These are phyloP conservation scores for Phaethon lepturus DNA, from an alignment of 2,113 vertebrate genomes.

Conservation along the genomic window DNA sequence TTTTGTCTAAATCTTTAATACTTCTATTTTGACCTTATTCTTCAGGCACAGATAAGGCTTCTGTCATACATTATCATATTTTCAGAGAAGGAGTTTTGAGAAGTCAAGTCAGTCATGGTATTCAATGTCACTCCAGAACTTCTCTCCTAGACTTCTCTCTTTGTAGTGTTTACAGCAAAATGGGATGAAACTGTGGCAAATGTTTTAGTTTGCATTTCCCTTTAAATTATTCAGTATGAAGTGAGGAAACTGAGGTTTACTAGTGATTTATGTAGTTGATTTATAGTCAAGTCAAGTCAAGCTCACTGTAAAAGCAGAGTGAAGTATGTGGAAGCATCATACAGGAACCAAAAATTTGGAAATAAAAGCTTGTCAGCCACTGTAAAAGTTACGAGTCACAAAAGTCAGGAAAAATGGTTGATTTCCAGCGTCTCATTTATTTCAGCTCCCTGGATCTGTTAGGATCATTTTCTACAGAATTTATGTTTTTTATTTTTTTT, in stretches of 20 bases:
- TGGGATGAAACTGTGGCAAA: neutral
- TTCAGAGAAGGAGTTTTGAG: neutral
- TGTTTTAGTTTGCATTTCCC: neutral
- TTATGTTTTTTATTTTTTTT: neutral
- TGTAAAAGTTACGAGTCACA: neutral
- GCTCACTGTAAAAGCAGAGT: neutral
- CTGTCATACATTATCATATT: neutral
- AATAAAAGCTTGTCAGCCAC: neutral
- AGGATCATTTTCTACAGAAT: neutral
- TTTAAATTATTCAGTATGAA: neutral
- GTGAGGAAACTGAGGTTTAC: neutral
- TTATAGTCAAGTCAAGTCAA: too few species aligned
- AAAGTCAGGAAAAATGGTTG: neutral
- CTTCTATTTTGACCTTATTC: neutral
- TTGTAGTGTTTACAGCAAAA: neutral
- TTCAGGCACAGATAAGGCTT: neutral
- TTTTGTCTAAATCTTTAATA: conserved; percentile 14
- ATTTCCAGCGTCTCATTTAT: neutral
- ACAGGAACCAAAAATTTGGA: neutral
- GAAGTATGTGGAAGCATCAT: neutral
- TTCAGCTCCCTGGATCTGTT: neutral
- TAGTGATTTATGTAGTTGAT: too few species aligned
- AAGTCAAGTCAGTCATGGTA: neutral
- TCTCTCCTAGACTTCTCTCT: neutral
- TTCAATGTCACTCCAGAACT: neutral